Conservation (phyloP, 1,140 invertebrate species). For the Ridgeia piscesae region DNA sequence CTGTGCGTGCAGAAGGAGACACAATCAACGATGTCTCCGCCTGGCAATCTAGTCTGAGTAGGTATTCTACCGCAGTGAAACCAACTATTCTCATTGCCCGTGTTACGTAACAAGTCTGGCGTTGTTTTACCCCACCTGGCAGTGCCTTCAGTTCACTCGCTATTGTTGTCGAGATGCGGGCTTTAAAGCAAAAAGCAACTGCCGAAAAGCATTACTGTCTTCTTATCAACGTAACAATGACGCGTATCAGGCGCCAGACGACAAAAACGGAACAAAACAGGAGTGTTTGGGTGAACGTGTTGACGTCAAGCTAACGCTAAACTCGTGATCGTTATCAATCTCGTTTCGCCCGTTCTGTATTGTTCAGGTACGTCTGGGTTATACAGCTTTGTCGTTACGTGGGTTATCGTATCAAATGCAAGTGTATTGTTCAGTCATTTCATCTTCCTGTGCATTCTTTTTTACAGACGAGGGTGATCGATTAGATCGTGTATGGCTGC, state of each 20-base stretch:
- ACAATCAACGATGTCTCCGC: not conserved
- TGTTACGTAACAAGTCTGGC: not conserved
- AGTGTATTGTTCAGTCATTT: not conserved
- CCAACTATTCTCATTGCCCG: not conserved
- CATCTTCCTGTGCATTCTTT: not conserved
- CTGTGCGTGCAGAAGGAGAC: not conserved
- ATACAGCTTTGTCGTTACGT: not conserved
- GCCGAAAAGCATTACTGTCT: not conserved
- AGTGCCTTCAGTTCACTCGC: not conserved
- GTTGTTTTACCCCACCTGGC: not conserved
- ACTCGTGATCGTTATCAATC: not conserved
- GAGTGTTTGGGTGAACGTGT: not conserved
- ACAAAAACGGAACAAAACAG: not conserved
- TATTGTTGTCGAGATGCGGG: not conserved
- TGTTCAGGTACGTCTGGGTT: not conserved
- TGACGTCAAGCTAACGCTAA: no score
- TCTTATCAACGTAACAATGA: not conserved
- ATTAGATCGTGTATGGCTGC: not conserved
- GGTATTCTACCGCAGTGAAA: no score
- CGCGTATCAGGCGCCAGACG: not conserved
- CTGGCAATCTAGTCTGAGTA: not conserved
- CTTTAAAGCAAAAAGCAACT: not conserved
- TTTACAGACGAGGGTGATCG: not conserved
- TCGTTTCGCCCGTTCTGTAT: not conserved
- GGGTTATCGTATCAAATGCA: not conserved